Evolutionary conservation across 2,888 invertebrate species (phyloP), one percentile per base, ranked within the genome.

Genomic region (Metalampra italica): DNA sequence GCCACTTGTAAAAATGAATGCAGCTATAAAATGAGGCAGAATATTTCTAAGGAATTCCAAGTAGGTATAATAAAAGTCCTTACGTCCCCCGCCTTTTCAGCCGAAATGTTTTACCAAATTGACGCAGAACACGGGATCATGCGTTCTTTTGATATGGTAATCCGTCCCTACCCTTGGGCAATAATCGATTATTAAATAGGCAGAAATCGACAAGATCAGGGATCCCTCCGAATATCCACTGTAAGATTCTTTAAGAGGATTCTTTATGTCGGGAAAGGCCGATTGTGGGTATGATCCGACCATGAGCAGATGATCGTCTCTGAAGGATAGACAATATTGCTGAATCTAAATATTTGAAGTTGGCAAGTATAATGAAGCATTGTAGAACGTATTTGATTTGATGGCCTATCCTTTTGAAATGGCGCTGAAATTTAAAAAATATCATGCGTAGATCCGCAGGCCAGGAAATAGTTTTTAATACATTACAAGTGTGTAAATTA

Each of bases 91-190:
- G 70, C 68, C 66, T 73, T 71, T 73, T 58, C 53, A 68, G 69
- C 66, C 61, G 63, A 63, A 80, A 82, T 80, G 78, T 77, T 81
- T 80, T 71, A 78, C 76, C 63, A 82, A 82, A 82, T 83, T 82
- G 80, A 78, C 71, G 77, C 68, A 60, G 75, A 75, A 74, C 78
- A 77, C 71, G 75, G 77, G 78, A 79, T 82, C 78, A 78, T 73
- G 71, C 74, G 75, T 79, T 79, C 84, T 82, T 82, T 87, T 86
- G 86, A 86, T 85, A 86, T 87, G 86, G 82, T 86, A 86, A 87
- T 86, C 74, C 74, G 64, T 60, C 64, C 72, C 63, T 68, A 69
- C 76, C 82, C 76, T 73, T 63, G 59, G 71, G 78, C 73, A 72
- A 80, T 82, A 82, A 84, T 82, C 82, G 83, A 86, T 85, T 87